These are phyloP conservation scores for Anastrepha ludens DNA, from an alignment of 1,140 invertebrate genomes.

Conservation along the genomic window DNA sequence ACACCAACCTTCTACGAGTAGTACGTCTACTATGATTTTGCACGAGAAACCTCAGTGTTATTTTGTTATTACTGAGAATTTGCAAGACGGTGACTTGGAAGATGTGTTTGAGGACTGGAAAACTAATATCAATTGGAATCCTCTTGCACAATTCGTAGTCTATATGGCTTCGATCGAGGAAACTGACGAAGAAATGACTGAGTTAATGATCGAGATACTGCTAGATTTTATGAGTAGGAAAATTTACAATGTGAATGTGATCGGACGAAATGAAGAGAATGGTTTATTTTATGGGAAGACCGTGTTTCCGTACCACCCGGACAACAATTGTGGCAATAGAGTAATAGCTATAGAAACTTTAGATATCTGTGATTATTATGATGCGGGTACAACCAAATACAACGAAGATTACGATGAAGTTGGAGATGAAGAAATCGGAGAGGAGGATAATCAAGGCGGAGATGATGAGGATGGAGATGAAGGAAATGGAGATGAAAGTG, in stretches of 20 bases:
- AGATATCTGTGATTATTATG: constrained; percentile 67
- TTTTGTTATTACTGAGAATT: constrained; percentile 64
- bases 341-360: constrained; percentile 67
- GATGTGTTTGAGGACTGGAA: constrained; percentile 64
- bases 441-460: background rate
- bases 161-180: constrained; percentile 66
- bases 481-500: background rate
- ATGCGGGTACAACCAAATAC: constrained; percentile 6
- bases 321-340: constrained; percentile 71
- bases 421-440: constrained; percentile 11
- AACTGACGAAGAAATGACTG: constrained; percentile 70
- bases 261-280: constrained; percentile 68
- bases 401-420: constrained; percentile 36
- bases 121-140: constrained; percentile 69
- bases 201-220: constrained; percentile 68
- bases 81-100: constrained; percentile 69
- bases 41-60: constrained; percentile 70
- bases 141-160: constrained; percentile 70
- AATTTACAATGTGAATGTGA: constrained; percentile 70
- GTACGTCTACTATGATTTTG: constrained; percentile 54
- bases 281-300: constrained; percentile 65
- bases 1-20: background rate
- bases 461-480: background rate
- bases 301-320: constrained; percentile 70
- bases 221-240: constrained; percentile 69